phyloP scores from a whole-genome alignment of 1,140 invertebrate species.

The Ips typographus region DNA sequence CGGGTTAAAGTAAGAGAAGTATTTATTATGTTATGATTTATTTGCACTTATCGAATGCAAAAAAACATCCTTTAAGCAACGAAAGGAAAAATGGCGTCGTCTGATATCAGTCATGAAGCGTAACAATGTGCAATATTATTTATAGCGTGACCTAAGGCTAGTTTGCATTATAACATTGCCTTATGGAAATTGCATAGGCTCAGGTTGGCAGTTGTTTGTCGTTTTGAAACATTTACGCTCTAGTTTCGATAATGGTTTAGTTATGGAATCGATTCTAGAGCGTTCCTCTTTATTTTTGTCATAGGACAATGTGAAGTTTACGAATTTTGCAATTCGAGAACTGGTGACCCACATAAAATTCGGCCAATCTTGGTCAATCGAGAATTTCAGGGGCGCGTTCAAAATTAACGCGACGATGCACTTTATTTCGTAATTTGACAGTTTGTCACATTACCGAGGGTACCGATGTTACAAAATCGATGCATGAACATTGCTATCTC shows the following conservation, averaged over 20 bases:
- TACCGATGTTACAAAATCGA: too few species aligned
- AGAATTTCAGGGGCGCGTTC: too few species aligned
- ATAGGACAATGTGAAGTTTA: too few species aligned
- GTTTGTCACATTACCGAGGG: too few species aligned
- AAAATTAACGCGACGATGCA: too few species aligned
- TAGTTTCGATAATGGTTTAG: background rate
- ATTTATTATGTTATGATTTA: conserved; percentile 29
- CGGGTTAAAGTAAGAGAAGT: background rate
- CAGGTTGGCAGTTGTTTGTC: background rate
- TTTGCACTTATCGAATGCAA: conserved; percentile 10
- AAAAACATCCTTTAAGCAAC: conserved; percentile 22
- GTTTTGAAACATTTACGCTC: background rate
- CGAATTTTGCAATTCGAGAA: too few species aligned
- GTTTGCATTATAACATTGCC: conserved; percentile 16
- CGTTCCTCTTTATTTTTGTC: too few species aligned
- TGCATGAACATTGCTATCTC: too few species aligned
- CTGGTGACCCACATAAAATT: too few species aligned
- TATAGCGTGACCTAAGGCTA: conserved; percentile 23
- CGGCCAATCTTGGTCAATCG: too few species aligned
- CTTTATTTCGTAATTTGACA: too few species aligned
- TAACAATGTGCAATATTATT: conserved; percentile 28
- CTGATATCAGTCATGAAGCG: conserved; percentile 22
- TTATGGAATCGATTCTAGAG: too few species aligned
- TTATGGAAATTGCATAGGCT: conserved; percentile 16
- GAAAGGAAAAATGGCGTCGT: conserved; percentile 16